These are phyloP conservation scores for Geophilus truncorum DNA, from an alignment of 2,888 invertebrate species.

Conservation along the genomic window DNA sequence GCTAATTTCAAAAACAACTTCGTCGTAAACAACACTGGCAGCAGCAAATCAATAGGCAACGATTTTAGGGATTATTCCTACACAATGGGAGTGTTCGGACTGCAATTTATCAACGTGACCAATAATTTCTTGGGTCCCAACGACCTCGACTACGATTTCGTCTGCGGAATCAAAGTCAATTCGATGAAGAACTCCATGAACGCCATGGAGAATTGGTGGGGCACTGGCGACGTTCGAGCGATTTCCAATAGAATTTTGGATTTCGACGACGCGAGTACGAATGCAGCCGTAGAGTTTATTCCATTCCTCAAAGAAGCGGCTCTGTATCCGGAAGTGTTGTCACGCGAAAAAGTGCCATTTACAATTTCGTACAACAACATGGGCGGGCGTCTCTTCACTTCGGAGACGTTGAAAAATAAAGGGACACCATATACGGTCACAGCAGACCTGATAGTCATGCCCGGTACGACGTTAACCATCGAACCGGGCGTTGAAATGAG, in stretches of 20 bases:
- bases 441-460: conserved; percentile 95
- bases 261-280: conserved; percentile 99
- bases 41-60: conserved; percentile 42
- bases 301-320: conserved; percentile 75
- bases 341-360: conserved; percentile 47
- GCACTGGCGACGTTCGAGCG: conserved; percentile 63
- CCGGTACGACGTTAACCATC: conserved; percentile 77
- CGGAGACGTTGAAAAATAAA: conserved; percentile 59
- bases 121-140: conserved; percentile 83
- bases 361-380: conserved; percentile 56
- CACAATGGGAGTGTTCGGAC: conserved; percentile 85
- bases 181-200: conserved; percentile 79
- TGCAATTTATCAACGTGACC: conserved; percentile 86
- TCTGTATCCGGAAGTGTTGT: conserved; percentile 51
- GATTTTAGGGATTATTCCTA: conserved; percentile 61
- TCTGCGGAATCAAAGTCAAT: conserved; percentile 81
- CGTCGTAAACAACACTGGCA: conserved; percentile 60
- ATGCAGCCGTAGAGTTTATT: conserved; percentile 82
- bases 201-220: conserved; percentile 96
- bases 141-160: conserved; percentile 70
- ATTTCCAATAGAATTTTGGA: conserved; percentile 87
- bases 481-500: conserved; percentile 84
- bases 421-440: conserved; percentile 69
- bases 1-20: conserved; percentile 74
- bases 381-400: conserved; percentile 69